Evolutionary conservation across 2,888 invertebrate genomes (phyloP).

Genomic region (Autographa pulchrina): DNA sequence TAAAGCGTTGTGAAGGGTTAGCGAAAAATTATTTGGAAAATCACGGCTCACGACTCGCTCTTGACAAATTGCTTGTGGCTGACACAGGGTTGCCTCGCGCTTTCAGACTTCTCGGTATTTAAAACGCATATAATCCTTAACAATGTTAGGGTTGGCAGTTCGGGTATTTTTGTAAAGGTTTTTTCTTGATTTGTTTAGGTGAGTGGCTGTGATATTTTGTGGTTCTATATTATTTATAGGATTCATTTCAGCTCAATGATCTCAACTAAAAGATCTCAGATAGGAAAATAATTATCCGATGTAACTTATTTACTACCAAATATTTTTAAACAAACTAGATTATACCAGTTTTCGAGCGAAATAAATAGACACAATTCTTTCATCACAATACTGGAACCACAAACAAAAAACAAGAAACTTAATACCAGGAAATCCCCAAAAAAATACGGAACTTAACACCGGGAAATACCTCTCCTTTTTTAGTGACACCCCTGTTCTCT

Average conservation of each 20-base stretch:
- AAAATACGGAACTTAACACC: neutral
- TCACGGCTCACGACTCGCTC: slow-evolving; percentile 56
- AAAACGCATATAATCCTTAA: slow-evolving; percentile 26
- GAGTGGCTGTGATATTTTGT: no score
- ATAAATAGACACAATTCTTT: neutral
- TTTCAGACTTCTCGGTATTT: slow-evolving; percentile 6
- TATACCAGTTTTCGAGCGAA: neutral
- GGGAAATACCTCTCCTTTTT: neutral
- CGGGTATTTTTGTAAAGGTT: neutral
- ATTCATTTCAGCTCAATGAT: no score
- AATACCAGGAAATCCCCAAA: neutral
- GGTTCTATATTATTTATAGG: no score
- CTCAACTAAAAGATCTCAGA: no score
- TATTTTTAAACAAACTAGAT: neutral
- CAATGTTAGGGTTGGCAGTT: neutral
- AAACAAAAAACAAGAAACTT: neutral
- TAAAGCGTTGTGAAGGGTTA: slow-evolving; percentile 58
- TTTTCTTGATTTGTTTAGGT: neutral
- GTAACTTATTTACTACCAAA: no score
- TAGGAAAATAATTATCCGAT: no score
- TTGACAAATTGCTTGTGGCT: slow-evolving; percentile 68
- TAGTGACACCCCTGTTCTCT: slow-evolving; percentile 46
- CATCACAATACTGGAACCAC: neutral
- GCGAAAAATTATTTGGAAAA: slow-evolving; percentile 67
- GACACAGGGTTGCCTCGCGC: slow-evolving; percentile 44